These are phyloP conservation scores for Bombycilla garrulus DNA, from an alignment of 2,113 vertebrate genomes.

Conservation along the genomic window DNA sequence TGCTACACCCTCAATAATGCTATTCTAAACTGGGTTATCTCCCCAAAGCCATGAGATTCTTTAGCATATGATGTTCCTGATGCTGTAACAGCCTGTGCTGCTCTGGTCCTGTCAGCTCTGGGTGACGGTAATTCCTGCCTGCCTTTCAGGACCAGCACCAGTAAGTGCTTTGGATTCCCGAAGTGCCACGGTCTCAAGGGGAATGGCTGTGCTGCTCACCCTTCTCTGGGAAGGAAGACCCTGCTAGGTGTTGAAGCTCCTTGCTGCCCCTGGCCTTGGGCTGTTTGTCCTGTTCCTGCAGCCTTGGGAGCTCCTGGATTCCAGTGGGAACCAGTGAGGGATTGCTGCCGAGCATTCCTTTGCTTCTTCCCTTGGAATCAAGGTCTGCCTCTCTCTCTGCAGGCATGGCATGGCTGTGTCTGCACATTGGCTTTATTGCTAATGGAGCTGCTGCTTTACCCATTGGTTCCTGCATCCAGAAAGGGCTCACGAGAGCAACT, in stretches of 20 bases:
- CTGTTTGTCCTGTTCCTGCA: not conserved
- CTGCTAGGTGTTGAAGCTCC: fast-evolving
- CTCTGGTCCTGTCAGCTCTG: fast-evolving
- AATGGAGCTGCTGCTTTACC: not conserved
- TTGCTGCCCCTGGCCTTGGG: not conserved
- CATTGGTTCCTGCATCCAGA: not conserved
- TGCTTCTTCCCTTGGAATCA: not conserved
- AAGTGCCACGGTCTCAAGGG: fast-evolving
- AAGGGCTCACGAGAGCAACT: not conserved
- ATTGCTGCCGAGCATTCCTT: fast-evolving
- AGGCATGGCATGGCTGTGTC: fast-evolving
- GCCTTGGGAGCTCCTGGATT: not conserved
- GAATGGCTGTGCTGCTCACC: fast-evolving
- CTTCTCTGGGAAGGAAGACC: not conserved
- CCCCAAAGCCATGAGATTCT: not conserved
- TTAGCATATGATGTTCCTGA: not conserved
- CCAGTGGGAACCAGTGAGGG: fast-evolving
- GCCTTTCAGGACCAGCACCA: not conserved
- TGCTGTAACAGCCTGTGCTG: not conserved
- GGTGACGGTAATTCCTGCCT: not conserved
- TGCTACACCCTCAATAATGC: not conserved
- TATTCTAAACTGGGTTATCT: not conserved
- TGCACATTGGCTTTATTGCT: not conserved
- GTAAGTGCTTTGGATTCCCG: not conserved
- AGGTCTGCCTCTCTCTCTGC: fast-evolving